Conservation (phyloP, 2,888 invertebrate species). For the Pachymerium ferrugineum region DNA sequence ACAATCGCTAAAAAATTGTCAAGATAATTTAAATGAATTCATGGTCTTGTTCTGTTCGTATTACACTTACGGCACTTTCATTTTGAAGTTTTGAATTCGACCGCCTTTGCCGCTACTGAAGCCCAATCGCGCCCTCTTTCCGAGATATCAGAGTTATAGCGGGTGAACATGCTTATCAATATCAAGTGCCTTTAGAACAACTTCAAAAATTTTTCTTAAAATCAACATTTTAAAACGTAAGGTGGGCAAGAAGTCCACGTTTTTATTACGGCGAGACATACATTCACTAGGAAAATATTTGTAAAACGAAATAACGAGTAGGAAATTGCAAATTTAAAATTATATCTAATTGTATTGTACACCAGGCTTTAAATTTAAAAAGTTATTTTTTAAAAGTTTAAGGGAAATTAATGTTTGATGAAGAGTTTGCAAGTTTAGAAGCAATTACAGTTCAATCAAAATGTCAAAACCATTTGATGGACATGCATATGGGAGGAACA, state of each 20-base stretch:
- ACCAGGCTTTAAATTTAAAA: too few relatives aligned
- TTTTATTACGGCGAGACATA: conserved; percentile 53
- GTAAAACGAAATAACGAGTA: conserved; percentile 49
- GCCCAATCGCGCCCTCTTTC: too few relatives aligned
- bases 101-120: too few relatives aligned
- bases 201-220: conserved; percentile 45
- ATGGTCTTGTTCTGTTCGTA: too few relatives aligned
- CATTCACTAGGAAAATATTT: conserved; percentile 48
- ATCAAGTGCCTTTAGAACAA: conserved; percentile 42
- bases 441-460: background rate
- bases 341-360: too few relatives aligned
- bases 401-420: conserved; percentile 25
- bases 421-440: background rate
- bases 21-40: too few relatives aligned
- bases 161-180: too few relatives aligned
- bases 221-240: conserved; percentile 44
- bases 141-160: too few relatives aligned
- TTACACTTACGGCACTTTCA: too few relatives aligned
- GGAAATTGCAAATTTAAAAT: conserved; percentile 45
- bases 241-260: conserved; percentile 52
- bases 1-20: too few relatives aligned
- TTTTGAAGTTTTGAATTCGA: too few relatives aligned
- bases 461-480: background rate
- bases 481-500: background rate
- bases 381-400: background rate